Percentiles rank a stretch among this genome's conserved stretches.
Evolutionary conservation across 1,140 invertebrate species (phyloP).

Genomic region (Cyrtorhinus lividipennis): DNA sequence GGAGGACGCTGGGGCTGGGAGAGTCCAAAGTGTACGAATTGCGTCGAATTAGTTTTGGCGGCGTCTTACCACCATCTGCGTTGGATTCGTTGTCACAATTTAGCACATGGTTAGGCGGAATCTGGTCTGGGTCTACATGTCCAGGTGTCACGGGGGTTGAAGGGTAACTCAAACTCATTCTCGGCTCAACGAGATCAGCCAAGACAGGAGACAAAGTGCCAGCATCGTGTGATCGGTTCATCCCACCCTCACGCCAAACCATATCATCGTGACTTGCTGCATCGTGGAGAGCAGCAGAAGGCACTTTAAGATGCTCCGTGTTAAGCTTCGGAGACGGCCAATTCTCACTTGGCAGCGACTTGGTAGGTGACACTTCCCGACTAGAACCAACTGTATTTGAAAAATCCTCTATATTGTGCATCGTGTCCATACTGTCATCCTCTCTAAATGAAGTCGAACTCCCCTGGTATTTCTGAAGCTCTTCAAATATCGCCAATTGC

Average conservation of each 20-base stretch:
- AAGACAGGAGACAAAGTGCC: no score
- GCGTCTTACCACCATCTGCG: no score
- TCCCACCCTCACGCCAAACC: no score
- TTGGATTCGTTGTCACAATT: no score
- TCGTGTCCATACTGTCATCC: neutral
- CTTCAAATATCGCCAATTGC: neutral
- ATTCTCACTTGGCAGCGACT: neutral
- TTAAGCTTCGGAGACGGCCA: no score
- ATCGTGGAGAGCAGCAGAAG: neutral
- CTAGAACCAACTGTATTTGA: neutral
- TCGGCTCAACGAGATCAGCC: neutral
- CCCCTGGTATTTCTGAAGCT: conserved; percentile 1
- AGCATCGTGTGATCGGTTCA: no score
- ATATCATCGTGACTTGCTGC: neutral
- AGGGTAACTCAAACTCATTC: neutral
- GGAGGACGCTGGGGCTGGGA: conserved; percentile 13
- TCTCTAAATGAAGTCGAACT: neutral
- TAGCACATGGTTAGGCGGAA: no score
- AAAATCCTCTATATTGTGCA: conserved; percentile 2
- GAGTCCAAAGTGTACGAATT: conserved; percentile 18
- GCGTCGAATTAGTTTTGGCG: conserved; percentile 10
- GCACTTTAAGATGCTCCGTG: neutral
- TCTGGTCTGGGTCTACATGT: neutral
- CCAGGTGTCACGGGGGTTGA: neutral
- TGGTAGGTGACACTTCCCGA: neutral